phyloP scores from a whole-genome alignment of 2,797 vertebrate species.

The Lophotriccus pileatus region DNA sequence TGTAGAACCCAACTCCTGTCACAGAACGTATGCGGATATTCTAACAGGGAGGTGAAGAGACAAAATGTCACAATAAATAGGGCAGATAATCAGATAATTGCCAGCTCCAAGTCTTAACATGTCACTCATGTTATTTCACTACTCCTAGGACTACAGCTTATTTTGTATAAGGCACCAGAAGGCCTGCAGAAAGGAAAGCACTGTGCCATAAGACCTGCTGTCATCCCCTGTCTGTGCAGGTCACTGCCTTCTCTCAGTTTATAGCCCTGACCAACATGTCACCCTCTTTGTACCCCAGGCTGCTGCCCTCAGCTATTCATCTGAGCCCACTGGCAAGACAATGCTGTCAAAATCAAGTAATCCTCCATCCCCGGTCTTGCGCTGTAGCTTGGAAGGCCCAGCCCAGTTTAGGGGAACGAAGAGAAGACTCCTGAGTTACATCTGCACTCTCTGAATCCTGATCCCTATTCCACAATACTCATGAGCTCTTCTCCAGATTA shows the following conservation, averaged over 20 bases:
- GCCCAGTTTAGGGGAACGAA: background rate
- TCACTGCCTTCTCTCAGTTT: background rate
- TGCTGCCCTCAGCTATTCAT: background rate
- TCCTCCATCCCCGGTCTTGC: background rate
- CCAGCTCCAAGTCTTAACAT: constrained; percentile 6
- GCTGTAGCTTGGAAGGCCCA: background rate
- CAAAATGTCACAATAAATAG: constrained; percentile 20
- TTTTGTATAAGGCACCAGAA: constrained; percentile 14
- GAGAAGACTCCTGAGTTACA: background rate
- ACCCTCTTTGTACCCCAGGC: background rate
- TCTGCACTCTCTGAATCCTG: background rate
- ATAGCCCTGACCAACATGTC: background rate
- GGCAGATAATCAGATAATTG: constrained; percentile 16
- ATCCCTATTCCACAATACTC: background rate
- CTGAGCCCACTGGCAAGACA: background rate
- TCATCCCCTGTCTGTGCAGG: background rate
- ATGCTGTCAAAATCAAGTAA: background rate
- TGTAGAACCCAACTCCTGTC: constrained; percentile 82
- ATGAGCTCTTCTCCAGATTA: background rate
- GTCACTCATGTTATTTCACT: constrained; percentile 7
- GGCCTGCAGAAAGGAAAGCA: background rate
- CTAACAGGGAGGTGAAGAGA: constrained; percentile 73
- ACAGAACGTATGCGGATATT: constrained; percentile 86
- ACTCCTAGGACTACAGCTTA: background rate
- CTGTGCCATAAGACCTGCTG: background rate